These are phyloP conservation scores for Phoenicopterus ruber DNA, from an alignment of 2,113 vertebrate species.

Conservation along the genomic window DNA sequence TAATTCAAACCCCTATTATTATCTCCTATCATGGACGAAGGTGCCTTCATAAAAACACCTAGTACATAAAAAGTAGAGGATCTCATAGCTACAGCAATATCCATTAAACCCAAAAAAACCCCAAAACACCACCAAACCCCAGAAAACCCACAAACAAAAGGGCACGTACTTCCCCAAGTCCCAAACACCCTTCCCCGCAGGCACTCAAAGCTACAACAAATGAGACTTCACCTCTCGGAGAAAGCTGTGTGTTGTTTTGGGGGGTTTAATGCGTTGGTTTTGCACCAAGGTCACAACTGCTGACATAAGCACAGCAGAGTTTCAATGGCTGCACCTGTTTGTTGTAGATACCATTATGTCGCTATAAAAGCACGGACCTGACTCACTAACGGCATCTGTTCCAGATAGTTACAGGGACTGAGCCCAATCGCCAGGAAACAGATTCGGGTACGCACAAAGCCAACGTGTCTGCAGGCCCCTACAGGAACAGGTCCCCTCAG, in stretches of 20 bases:
- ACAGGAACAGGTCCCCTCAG: background rate
- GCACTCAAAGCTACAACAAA: background rate
- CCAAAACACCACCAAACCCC: background rate
- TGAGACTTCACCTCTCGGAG: background rate
- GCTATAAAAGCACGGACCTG: background rate
- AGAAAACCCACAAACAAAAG: background rate
- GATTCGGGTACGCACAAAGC: constrained; percentile 8
- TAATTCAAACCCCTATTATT: background rate
- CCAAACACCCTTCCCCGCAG: background rate
- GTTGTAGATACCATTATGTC: background rate
- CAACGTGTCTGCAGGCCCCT: background rate
- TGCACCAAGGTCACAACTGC: background rate
- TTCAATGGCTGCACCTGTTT: background rate
- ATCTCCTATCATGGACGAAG: background rate
- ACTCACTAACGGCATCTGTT: background rate
- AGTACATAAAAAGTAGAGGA: background rate
- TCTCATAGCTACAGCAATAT: background rate
- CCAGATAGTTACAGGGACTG: background rate
- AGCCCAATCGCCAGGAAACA: constrained; percentile 5
- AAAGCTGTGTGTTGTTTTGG: background rate
- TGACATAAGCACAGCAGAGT: background rate
- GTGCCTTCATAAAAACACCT: background rate
- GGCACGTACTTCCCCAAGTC: background rate
- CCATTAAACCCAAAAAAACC: background rate
- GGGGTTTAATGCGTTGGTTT: background rate